These are phyloP conservation scores for Cydia amplana DNA, from an alignment of 1,140 invertebrate species.

Conservation along the genomic window DNA sequence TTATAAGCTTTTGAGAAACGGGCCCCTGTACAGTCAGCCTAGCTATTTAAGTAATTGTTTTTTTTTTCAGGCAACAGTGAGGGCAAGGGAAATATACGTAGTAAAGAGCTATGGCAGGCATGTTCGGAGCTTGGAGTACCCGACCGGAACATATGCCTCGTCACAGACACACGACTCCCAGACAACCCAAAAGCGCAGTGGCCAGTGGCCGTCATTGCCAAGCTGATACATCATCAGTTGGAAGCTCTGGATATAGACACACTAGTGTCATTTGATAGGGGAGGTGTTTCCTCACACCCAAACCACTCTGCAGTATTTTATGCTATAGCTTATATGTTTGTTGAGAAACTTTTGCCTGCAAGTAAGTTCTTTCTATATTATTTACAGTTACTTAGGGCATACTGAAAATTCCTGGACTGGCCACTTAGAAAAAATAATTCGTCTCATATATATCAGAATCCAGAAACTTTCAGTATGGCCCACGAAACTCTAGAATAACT, in stretches of 20 bases:
- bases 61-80: slow-evolving; percentile 85
- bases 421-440: too few species aligned
- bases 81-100: slow-evolving; percentile 84
- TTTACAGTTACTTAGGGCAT: too few species aligned
- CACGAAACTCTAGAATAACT: too few species aligned
- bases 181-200: slow-evolving; percentile 88
- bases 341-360: slow-evolving; percentile 86
- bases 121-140: slow-evolving; percentile 89
- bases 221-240: slow-evolving; percentile 86
- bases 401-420: too few species aligned
- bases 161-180: slow-evolving; percentile 84
- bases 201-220: slow-evolving; percentile 86
- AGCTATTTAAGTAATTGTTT: too few species aligned
- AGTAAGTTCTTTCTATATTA: slow-evolving; percentile 56
- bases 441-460: too few species aligned
- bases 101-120: slow-evolving; percentile 89
- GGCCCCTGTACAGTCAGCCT: too few species aligned
- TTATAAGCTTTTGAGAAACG: too few species aligned
- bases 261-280: slow-evolving; percentile 94
- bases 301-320: slow-evolving; percentile 94
- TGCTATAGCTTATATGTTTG: slow-evolving; percentile 87
- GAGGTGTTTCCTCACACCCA: slow-evolving; percentile 92
- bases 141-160: slow-evolving; percentile 86
- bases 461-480: too few species aligned
- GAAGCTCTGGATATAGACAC: slow-evolving; percentile 89